A percentile compares a stretch with the other conserved stretches of the same genome.
These are phyloP conservation scores for Ostrea denselamellosa DNA, from an alignment of 1,140 invertebrate species.

Conservation along the genomic window DNA sequence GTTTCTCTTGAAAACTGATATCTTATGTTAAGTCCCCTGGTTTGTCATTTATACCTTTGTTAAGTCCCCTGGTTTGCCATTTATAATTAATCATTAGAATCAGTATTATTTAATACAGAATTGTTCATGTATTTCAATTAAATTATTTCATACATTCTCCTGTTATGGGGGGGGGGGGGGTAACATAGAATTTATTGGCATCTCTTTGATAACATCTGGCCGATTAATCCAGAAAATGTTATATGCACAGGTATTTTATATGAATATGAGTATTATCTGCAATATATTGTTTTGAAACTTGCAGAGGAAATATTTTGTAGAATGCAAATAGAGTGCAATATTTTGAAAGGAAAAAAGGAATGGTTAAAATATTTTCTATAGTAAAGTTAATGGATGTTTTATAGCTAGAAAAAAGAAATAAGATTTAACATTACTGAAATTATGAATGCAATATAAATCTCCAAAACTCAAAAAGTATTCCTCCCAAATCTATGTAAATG, in stretches of 20 bases:
- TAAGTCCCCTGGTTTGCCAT: constrained; percentile 12
- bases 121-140: background rate
- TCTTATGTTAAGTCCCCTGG: constrained; percentile 13
- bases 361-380: no score
- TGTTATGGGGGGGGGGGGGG: background rate
- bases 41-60: background rate
- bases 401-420: no score
- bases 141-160: background rate
- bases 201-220: background rate
- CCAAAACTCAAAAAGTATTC: background rate
- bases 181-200: background rate
- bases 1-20: constrained; percentile 10
- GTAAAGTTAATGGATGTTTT: no score
- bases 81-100: constrained; percentile 8
- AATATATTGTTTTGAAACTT: no score
- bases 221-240: background rate
- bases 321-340: no score
- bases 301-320: no score
- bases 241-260: no score
- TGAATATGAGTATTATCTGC: no score
- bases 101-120: background rate
- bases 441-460: constrained; percentile 9
- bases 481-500: background rate
- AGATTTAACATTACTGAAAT: background rate
- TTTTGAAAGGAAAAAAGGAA: no score